A percentile compares a stretch with the other conserved stretches of the same genome.
phyloP scores from a whole-genome alignment of 1,140 invertebrate genomes.

The Lerema accius region DNA sequence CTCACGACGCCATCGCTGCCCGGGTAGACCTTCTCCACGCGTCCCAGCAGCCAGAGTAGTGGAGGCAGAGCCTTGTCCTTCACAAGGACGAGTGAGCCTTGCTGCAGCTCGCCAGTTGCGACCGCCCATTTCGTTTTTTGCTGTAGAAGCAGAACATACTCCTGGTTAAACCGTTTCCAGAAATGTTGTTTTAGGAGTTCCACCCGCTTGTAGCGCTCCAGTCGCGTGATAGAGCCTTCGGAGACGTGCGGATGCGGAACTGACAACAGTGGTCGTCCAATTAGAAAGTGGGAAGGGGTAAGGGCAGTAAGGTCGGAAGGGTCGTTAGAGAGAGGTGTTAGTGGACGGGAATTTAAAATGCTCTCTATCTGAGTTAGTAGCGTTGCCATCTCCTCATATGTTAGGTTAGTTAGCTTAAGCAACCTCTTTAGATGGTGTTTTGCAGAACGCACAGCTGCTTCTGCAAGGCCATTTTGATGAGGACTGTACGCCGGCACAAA shows the following conservation, averaged over 20 bases:
- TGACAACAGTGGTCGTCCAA: slow-evolving; percentile 18
- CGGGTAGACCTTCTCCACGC: slow-evolving; percentile 15
- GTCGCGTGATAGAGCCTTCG: not conserved
- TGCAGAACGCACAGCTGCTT: slow-evolving; percentile 20
- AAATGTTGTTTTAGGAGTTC: slow-evolving; percentile 14
- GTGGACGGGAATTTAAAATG: slow-evolving; percentile 34
- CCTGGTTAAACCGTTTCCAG: not conserved
- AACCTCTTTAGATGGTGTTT: slow-evolving; percentile 35
- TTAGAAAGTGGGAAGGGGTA: slow-evolving; percentile 19
- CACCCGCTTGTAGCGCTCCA: slow-evolving; percentile 16
- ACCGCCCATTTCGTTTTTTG: slow-evolving; percentile 12
- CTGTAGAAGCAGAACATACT: slow-evolving; percentile 9
- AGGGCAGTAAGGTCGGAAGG: slow-evolving; percentile 11
- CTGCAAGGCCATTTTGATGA: slow-evolving; percentile 33
- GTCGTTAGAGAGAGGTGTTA: slow-evolving; percentile 26
- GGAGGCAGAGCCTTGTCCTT: slow-evolving; percentile 38
- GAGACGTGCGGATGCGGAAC: slow-evolving; percentile 20
- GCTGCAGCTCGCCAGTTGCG: slow-evolving; percentile 9
- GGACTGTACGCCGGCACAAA: slow-evolving; percentile 34
- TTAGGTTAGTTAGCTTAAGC: slow-evolving; percentile 31
- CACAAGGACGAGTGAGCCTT: slow-evolving; percentile 32
- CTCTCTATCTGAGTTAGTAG: slow-evolving; percentile 35
- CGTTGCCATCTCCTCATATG: slow-evolving; percentile 36
- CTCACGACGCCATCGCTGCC: slow-evolving; percentile 34
- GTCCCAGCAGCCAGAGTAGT: slow-evolving; percentile 34